phyloP scores from a whole-genome alignment of 1,140 invertebrate species.

The Muscidifurax raptorellus region DNA sequence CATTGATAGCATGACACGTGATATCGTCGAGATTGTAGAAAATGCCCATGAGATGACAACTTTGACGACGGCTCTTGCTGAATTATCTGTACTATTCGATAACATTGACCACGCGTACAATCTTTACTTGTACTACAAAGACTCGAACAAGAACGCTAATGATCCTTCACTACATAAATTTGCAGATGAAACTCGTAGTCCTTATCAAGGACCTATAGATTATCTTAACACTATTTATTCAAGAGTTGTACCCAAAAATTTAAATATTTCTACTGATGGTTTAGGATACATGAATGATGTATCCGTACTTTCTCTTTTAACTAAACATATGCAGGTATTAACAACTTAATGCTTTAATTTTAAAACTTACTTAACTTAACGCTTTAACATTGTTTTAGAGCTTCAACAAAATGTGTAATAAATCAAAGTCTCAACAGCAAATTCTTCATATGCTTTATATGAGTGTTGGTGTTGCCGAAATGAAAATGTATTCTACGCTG shows the following conservation, averaged over 20 bases:
- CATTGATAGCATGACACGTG: not conserved
- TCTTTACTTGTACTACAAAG: not conserved
- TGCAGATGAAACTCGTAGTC: not conserved
- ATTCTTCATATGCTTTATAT: conserved; percentile 3
- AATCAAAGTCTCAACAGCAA: conserved; percentile 3
- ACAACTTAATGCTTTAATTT: not conserved
- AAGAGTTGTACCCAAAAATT: not conserved
- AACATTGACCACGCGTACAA: not conserved
- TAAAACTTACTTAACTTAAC: not conserved
- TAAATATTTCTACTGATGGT: not conserved
- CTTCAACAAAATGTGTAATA: not conserved
- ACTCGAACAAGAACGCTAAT: not conserved
- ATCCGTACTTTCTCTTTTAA: not conserved
- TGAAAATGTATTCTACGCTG: not conserved
- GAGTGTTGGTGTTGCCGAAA: not conserved
- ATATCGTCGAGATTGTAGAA: not conserved
- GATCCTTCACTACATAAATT: not conserved
- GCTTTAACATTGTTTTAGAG: not conserved
- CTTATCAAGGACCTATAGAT: not conserved
- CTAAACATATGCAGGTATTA: not conserved
- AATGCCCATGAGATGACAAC: not conserved
- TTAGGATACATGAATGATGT: not conserved
- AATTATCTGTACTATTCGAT: not conserved
- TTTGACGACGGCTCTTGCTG: not conserved
- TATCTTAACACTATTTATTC: not conserved